Evolutionary conservation across 2,888 invertebrate species (phyloP), one percentile per base, ranked within the genome.

Genomic region (Lasiommata megera): DNA sequence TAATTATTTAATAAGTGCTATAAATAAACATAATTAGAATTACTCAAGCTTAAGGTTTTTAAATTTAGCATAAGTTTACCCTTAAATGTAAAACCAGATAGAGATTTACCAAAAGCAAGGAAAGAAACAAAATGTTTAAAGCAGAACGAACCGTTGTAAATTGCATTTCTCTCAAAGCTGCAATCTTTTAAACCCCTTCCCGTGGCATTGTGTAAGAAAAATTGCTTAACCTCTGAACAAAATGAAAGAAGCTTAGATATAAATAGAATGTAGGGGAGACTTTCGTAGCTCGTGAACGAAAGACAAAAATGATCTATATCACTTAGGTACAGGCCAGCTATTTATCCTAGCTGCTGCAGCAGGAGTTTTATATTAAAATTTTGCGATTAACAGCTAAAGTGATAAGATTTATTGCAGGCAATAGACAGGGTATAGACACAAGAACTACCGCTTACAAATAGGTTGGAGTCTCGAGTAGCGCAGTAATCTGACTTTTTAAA

Each of bases 131-230:
- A 14, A 8, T n/a, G 6, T 17, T 46, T 29, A 12, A 37, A 31
- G 23, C 1, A 41, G 37, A 54, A 28, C 17, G 44, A 34, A 29
- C 44, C 43, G 31, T 31, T 12, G 14, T 37, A 50, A 58, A 50
- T 50, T 58, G 48, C 54, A 50, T 58, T 58, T 44, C 44, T 54
- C 31, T 46, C 37, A 52, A 23, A 31, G 31, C n/a, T 54, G 54
- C 55, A 52, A 55, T 58, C 53, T 23, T 41, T 55, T 55, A 23
- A 51, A 23, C 31, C 36, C 17, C 47, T 17, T 44, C 54, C 31
- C 18, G 51, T 43, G 37, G 48, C 12, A 48, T 43, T 58, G 54
- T 52, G 31, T 37, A 36, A 38, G 43, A 52, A 48, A 48, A 48
- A 48, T 37, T 48, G 18, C 34, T 43, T 17, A 54, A 36, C 53